Evolutionary conservation across 2,888 invertebrate genomes (phyloP).

Genomic region (Epinotia bilunana): DNA sequence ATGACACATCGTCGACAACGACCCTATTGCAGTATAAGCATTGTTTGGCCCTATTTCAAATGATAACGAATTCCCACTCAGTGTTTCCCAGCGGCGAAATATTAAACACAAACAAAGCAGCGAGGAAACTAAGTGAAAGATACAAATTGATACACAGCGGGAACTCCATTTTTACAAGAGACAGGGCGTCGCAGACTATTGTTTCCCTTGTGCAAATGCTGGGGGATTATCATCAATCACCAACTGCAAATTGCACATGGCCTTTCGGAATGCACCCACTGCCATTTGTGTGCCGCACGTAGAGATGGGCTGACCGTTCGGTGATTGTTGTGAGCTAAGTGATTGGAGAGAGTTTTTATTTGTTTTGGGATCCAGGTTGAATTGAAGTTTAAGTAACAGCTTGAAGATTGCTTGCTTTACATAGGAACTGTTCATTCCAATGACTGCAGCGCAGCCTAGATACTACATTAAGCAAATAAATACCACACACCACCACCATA

Average conservation of each 20-base stretch:
- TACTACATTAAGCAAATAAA: background rate
- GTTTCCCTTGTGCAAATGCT: conserved; percentile 68
- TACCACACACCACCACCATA: too few relatives aligned
- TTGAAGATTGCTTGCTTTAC: too few relatives aligned
- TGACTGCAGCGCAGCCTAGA: background rate
- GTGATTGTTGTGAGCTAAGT: background rate
- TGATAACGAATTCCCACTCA: conserved; percentile 8
- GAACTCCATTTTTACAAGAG: conserved; percentile 54
- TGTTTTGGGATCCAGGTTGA: background rate
- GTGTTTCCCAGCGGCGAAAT: background rate
- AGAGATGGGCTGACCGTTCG: conserved; percentile 35
- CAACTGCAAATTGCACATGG: conserved; percentile 77
- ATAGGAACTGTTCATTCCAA: too few relatives aligned
- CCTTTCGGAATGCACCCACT: conserved; percentile 73
- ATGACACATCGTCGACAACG: background rate
- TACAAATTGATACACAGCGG: conserved; percentile 48
- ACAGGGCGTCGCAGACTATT: conserved; percentile 56
- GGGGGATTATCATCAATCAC: conserved; percentile 81
- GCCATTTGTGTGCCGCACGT: conserved; percentile 68
- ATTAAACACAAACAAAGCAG: conserved; percentile 25
- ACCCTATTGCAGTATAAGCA: background rate
- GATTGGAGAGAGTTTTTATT: conserved; percentile 14
- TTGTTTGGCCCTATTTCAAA: background rate
- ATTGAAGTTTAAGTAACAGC: background rate
- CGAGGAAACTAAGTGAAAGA: conserved; percentile 41